Percentiles rank a stretch among this genome's conserved stretches.
phyloP scores from a whole-genome alignment of 1,140 invertebrate species.

The Drosophila pseudoobscura region DNA sequence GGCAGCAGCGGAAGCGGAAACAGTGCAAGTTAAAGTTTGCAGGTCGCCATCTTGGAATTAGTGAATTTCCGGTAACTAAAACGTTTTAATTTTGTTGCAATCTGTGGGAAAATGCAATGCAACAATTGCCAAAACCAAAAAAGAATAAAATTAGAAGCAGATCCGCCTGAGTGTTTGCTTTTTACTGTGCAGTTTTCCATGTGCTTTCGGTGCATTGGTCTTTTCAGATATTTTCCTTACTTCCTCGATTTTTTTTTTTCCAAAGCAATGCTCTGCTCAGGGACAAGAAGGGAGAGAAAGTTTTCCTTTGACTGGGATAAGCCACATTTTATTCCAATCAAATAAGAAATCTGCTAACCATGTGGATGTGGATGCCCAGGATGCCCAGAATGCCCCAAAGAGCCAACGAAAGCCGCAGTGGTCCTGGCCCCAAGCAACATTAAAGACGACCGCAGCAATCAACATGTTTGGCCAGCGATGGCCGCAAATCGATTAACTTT shows the following conservation, averaged over 20 bases:
- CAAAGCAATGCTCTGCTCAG: conserved; percentile 4
- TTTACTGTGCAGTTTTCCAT: conserved; percentile 8
- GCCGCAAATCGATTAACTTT: conserved; percentile 77
- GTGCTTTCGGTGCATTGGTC: conserved; percentile 13
- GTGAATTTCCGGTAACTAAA: conserved; percentile 67
- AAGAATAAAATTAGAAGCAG: not conserved
- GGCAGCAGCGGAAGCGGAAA: conserved; percentile 47
- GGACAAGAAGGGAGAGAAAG: conserved; percentile 2
- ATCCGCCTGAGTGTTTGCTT: not conserved
- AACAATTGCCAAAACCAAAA: conserved; percentile 34
- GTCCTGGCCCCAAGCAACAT: conserved; percentile 32
- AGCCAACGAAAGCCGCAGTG: not conserved
- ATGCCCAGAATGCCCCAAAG: not conserved
- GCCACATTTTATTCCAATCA: conserved; percentile 9
- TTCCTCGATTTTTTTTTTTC: conserved; percentile 15
- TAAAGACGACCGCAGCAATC: conserved; percentile 43
- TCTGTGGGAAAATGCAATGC: conserved; percentile 33
- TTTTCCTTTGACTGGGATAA: conserved; percentile 38
- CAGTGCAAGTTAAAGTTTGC: conserved; percentile 64
- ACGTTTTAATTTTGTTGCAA: conserved; percentile 62
- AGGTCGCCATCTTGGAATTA: conserved; percentile 70
- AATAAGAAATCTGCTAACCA: conserved; percentile 11
- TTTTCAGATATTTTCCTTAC: conserved; percentile 14
- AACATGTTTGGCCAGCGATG: conserved; percentile 20
- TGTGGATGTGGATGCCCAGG: too few species aligned